These are phyloP conservation scores for Myiopsitta monachus DNA, from an alignment of 2,113 vertebrate species.

Conservation along the genomic window DNA sequence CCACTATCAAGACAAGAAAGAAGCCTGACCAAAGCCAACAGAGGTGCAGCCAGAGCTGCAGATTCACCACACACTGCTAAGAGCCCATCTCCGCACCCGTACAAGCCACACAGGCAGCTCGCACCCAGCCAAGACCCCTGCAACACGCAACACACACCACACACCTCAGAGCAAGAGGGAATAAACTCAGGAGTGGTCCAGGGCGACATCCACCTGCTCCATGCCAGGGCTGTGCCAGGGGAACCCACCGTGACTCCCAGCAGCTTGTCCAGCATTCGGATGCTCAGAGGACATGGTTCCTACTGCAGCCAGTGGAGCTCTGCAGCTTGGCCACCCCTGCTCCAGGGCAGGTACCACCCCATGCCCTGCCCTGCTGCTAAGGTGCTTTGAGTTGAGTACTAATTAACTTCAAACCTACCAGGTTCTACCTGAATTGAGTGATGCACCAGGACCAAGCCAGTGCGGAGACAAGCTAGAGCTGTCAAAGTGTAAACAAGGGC, in stretches of 20 bases:
- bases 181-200: not conserved
- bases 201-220: fast-evolving
- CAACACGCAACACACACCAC: not conserved
- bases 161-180: not conserved
- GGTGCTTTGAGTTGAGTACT: not conserved
- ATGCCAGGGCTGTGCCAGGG: fast-evolving
- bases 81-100: not conserved
- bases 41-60: not conserved
- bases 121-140: not conserved
- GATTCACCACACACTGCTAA: not conserved
- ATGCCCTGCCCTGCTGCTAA: not conserved
- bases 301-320: not conserved
- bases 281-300: not conserved
- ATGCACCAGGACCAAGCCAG: not conserved
- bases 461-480: not conserved
- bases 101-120: not conserved
- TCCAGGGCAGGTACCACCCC: not conserved
- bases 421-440: not conserved
- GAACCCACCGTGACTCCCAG: fast-evolving
- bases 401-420: slow-evolving; percentile 5
- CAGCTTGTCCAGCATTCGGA: not conserved
- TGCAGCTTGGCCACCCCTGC: not conserved
- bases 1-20: not conserved
- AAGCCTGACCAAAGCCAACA: not conserved
- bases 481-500: not conserved